Evolutionary conservation across 1,140 invertebrate genomes (phyloP).

Genomic region (Trichogramma pretiosum): DNA sequence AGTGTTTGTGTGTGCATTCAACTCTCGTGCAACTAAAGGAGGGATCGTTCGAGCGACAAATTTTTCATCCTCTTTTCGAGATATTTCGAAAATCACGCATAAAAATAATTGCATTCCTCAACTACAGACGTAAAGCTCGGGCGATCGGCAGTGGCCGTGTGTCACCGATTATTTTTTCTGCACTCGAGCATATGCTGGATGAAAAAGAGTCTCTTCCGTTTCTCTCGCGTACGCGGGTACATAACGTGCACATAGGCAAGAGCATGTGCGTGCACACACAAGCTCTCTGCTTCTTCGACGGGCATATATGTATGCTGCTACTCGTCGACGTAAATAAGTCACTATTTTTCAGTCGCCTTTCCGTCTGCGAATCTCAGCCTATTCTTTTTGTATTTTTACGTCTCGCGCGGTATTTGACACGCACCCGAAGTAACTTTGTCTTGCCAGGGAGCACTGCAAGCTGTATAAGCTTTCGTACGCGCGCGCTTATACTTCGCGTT

Average conservation of each 20-base stretch:
- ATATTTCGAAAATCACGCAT: too few relatives aligned
- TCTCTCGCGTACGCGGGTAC: neutral
- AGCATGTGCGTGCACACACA: neutral
- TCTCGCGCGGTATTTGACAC: neutral
- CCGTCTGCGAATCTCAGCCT: neutral
- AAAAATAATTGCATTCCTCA: too few relatives aligned
- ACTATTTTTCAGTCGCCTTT: constrained; percentile 1
- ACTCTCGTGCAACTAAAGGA: too few relatives aligned
- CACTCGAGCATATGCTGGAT: too few relatives aligned
- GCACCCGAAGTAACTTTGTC: neutral
- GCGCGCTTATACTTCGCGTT: neutral
- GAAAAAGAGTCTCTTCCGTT: neutral
- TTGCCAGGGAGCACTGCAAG: too few relatives aligned
- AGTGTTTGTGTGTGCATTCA: too few relatives aligned
- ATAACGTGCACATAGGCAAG: neutral
- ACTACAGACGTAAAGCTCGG: too few relatives aligned
- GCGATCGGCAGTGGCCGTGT: too few relatives aligned
- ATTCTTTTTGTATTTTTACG: constrained; percentile 9
- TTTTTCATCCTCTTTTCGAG: too few relatives aligned
- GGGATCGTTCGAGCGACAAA: too few relatives aligned
- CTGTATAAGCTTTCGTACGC: neutral
- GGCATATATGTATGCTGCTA: neutral
- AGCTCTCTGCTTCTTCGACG: constrained; percentile 5
- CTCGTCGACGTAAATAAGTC: constrained; percentile 9
- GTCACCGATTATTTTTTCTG: too few relatives aligned